Percentiles rank a stretch among this genome's conserved stretches.
phyloP scores from a whole-genome alignment of 1,140 invertebrate species.

The Drosophila tsacasi region DNA sequence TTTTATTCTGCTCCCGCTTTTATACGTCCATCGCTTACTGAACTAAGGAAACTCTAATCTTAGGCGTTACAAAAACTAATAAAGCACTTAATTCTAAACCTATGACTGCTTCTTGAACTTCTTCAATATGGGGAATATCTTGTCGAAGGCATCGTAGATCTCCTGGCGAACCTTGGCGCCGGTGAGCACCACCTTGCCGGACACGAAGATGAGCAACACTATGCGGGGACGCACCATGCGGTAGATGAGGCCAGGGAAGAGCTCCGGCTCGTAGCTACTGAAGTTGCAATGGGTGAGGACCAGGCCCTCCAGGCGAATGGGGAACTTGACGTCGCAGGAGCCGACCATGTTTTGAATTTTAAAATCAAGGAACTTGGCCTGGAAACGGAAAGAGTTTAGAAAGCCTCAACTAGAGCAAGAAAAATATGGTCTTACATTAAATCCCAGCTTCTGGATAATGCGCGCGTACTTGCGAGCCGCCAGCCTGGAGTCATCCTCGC shows the following conservation, averaged over 20 bases:
- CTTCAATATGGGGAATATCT: constrained; percentile 99
- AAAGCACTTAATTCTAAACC: constrained; percentile 32
- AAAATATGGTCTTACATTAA: constrained; percentile 88
- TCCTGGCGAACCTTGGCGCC: constrained; percentile 99
- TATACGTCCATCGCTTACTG: constrained; percentile 12
- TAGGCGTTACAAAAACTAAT: constrained; percentile 61
- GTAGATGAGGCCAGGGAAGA: constrained; percentile 99
- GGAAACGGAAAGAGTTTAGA: constrained; percentile 80
- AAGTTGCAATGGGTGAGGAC: constrained; percentile 99
- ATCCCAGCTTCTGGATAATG: constrained; percentile 99
- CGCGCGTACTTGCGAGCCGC: constrained; percentile 99
- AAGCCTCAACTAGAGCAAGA: not conserved
- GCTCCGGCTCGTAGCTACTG: constrained; percentile 96
- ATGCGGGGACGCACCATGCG: constrained; percentile 99
- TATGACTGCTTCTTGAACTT: constrained; percentile 97
- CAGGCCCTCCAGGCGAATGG: constrained; percentile 98
- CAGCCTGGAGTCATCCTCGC: constrained; percentile 98
- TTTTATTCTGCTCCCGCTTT: constrained; percentile 55
- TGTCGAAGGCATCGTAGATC: constrained; percentile 99
- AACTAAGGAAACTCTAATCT: constrained; percentile 30
- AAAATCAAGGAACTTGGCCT: constrained; percentile 99
- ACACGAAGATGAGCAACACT: constrained; percentile 99
- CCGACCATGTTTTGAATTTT: constrained; percentile 99
- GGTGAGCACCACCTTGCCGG: constrained; percentile 98
- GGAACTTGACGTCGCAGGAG: constrained; percentile 99